Evolutionary conservation across 2,113 vertebrate species (phyloP), one percentile per base, ranked within the genome.

Genomic region (Scophthalmus maximus): DNA sequence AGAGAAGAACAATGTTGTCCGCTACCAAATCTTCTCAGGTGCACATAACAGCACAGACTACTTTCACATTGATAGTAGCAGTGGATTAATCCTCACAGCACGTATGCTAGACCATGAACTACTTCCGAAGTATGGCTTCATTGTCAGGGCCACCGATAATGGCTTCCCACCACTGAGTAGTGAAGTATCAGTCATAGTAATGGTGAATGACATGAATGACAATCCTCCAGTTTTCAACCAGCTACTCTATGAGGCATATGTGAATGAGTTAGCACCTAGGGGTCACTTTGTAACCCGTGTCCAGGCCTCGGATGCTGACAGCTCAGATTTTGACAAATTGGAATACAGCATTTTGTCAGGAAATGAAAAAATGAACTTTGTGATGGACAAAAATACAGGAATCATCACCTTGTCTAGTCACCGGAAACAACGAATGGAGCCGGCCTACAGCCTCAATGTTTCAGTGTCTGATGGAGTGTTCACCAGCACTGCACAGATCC

Each of bases 221-320:
- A 99, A 98, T 58, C 94, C 97, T 78, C 98, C 98, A 0, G 73
- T 96, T 68, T 99, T 99, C 79, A 97, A 97, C 88, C 97, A 98
- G 85, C 89, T 98, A 57, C 96, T 99, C 57, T 99, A 99, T 47
- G 97, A 99, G 85, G 95, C 97, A 0, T 96, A 96, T 1, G 95
- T 99, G 32, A 97, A 96, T 1, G 98, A 99, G 81, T 87, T 99
- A 61, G 98, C 97, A 15, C 95, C 96, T 22, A 94, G 94, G 12
- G 96, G 96, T 47, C 97, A 99, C 89, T 98, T 98, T 89, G 95
- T 99, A 30, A 98, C 97, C 40, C 97, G 97, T 0, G 94, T 99
- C 25, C 96, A 98, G 88, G 98, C 97, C 20, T 98, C 95, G 0
- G 98, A 99, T 75, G 96, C 95, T 0, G 98, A 99, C 85, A 95